Evolutionary conservation across 2,797 vertebrate species (phyloP), one percentile per base, ranked within the genome.

Genomic region (Harpagifer antarcticus): DNA sequence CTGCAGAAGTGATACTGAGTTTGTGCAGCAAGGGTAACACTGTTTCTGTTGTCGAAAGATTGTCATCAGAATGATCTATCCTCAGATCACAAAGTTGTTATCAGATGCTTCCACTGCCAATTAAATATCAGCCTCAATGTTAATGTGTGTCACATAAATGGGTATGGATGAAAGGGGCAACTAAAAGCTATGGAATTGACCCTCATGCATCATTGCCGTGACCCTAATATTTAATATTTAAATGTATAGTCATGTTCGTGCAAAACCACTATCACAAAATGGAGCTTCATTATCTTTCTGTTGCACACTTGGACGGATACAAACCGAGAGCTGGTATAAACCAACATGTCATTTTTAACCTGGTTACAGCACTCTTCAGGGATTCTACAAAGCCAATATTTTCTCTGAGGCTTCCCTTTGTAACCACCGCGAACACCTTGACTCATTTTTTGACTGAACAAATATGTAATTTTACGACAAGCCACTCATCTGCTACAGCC

Each of bases 401-500:
- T 86, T 71, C 59, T 84, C 62, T 13, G 20, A 74, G 69, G 79
- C 68, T 77, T 68, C 71, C 59, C 47, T 60, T 83, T 78, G 56
- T 63, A 76, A 54, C 31, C 61, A 78, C 59, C 4, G 19, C 84
- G 92, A 95, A 81, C 78, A 96, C 94, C 94, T 96, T 94, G 93
- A 92, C 89, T 94, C 92, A 90, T 94, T 94, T 94, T 93, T 92
- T 88, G 93, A 94, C 93, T 92, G 95, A 97, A 95, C 95, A 90
- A 92, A 92, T 77, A 68, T 82, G 92, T 93, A 94, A 96, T 91
- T 94, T 94, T 82, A 96, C 92, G 88, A 95, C 94, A 95, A 96
- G 96, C 92, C 94, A 93, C 94, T 96, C 95, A 95, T 95, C 95
- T 95, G 94, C 87, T 94, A 92, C 95, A 95, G 91, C 92, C 94